Percentiles rank a stretch among this genome's conserved stretches.
These are phyloP conservation scores for Chloromyia formosa DNA, from an alignment of 2,888 invertebrate genomes.

Conservation along the genomic window DNA sequence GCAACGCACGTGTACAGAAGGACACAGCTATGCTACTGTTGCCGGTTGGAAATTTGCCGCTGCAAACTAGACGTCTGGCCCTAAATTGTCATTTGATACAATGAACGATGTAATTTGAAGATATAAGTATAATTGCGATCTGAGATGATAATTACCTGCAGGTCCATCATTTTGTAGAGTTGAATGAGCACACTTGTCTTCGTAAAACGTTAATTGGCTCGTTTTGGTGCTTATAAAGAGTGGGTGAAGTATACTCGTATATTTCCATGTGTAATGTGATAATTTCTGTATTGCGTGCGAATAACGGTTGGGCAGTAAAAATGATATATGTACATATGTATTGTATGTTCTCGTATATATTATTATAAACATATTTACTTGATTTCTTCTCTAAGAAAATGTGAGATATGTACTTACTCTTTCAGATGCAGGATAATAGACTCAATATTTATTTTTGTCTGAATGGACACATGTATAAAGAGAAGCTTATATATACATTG, in stretches of 20 bases:
- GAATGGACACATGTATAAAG: no score
- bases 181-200: not conserved
- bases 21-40: not conserved
- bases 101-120: conserved; percentile 19
- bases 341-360: no score
- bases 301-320: conserved; percentile 24
- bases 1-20: conserved; percentile 8
- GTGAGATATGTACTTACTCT: no score
- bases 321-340: no score
- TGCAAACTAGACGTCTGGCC: not conserved
- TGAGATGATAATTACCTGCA: conserved; percentile 16
- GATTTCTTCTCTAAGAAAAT: no score
- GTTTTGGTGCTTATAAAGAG: not conserved
- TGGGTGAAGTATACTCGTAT: not conserved
- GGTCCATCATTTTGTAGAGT: not conserved
- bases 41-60: not conserved
- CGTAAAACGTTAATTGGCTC: not conserved
- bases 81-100: not conserved
- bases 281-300: conserved; percentile 23
- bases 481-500: no score
- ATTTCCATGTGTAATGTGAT: not conserved
- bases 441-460: no score
- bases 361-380: no score
- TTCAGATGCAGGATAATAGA: no score
- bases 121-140: conserved; percentile 16